phyloP scores from a whole-genome alignment of 1,140 invertebrate genomes.

The Colletes gigas region DNA sequence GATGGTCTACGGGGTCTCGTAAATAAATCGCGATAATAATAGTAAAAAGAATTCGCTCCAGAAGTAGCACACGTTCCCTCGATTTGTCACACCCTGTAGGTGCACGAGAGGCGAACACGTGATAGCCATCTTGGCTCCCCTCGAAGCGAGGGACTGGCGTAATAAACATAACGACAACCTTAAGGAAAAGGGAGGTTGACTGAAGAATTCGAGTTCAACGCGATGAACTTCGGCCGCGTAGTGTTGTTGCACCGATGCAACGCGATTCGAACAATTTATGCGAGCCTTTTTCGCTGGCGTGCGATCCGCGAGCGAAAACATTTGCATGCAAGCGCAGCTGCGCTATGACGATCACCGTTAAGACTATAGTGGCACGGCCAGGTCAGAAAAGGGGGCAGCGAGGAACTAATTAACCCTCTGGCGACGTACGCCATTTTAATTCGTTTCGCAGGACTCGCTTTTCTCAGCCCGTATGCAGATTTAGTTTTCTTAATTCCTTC shows the following conservation, averaged over 20 bases:
- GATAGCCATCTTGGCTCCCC: constrained; percentile 50
- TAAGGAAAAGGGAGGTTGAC: not conserved
- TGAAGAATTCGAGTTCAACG: not conserved
- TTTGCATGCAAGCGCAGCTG: constrained; percentile 3
- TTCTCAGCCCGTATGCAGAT: not conserved
- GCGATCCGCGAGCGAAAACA: not conserved
- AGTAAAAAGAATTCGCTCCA: too few relatives aligned
- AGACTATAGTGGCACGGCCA: not conserved
- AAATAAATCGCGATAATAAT: too few relatives aligned
- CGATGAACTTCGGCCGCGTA: not conserved
- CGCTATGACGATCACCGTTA: not conserved
- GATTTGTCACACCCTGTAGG: not conserved
- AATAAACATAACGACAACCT: constrained; percentile 46
- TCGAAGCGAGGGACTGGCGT: not conserved
- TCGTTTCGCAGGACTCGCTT: too few relatives aligned
- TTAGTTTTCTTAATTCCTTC: not conserved
- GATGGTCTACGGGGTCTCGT: too few relatives aligned
- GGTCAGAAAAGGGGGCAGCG: not conserved
- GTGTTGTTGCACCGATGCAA: not conserved
- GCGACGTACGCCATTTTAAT: too few relatives aligned
- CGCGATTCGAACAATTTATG: constrained; percentile 9
- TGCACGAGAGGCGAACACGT: constrained; percentile 42
- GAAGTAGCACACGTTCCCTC: too few relatives aligned
- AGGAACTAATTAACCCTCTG: not conserved
- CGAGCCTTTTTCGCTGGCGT: constrained; percentile 1